Evolutionary conservation across 2,113 vertebrate species (phyloP), one percentile per base, ranked within the genome.

Genomic region (Ageneiosus marmoratus): DNA sequence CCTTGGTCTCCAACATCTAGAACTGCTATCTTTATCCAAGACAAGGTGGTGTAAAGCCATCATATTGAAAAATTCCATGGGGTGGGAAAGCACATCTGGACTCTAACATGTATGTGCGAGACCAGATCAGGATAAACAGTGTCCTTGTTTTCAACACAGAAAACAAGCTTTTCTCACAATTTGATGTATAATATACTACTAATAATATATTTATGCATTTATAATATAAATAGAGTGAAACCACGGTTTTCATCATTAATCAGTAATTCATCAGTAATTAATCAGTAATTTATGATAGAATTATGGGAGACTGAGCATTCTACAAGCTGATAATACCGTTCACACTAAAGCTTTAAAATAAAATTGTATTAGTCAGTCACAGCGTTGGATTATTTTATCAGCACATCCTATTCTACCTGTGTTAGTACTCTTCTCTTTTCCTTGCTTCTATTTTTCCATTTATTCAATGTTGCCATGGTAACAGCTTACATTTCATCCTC

Each of bases 21-120:
- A 73, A 77, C 50, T 79, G 27, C 76, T 77, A 80, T 80, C 80
- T 80, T 87, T 72, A 87, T 62, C 58, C 70, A 81, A 83, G 81
- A 81, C 81, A 83, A 83, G 63, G 65, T 81, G 65, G 56, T 73
- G 67, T 69, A 58, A 85, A 72, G 63, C 48, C 67, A 16, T 65
- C 73, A 76, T 56, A 70, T 79, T 79, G 79, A 86, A 9, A 48
- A 48, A 1, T 41, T 41, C 8, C 46, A 48, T 48, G 46, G 5
- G 2, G 8, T 48, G 46, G 11, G 46, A 48, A 9, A 48, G 46
- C 37, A 13, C 4, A 4, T 62, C n/a, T 29, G 27, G 29, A 1
- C n/a, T 29, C 58, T 62, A 62, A 62, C n/a, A 62, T 29, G 56
- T 27, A 62, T 62, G 58, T 27, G 24, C n/a, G 56, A 22, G 53